Percentiles rank a stretch among this genome's conserved stretches.
Conservation (phyloP, 2,113 vertebrate genomes). For the Phalacrocorax pelagicus region DNA sequence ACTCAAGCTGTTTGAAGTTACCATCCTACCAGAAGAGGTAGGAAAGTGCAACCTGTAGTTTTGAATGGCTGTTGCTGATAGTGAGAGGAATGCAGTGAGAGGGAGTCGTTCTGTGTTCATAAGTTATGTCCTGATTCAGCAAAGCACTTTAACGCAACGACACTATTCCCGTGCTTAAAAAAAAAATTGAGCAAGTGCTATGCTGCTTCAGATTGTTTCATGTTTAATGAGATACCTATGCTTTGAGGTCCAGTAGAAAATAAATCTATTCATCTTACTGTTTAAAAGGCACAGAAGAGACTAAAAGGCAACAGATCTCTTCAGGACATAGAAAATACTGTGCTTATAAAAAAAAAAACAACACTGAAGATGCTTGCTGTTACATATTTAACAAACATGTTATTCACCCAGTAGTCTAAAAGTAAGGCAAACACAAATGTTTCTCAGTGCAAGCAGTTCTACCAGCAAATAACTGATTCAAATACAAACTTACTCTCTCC, state of each 20-base stretch:
- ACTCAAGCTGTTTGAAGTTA: slow-evolving; percentile 63
- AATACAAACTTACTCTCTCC: background rate
- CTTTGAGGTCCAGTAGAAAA: background rate
- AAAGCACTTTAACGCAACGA: background rate
- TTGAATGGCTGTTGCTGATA: background rate
- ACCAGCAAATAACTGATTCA: background rate
- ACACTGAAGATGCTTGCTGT: background rate
- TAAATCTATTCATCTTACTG: background rate
- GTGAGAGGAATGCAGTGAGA: background rate
- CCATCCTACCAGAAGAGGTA: slow-evolving; percentile 3
- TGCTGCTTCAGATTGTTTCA: background rate
- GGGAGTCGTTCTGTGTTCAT: background rate
- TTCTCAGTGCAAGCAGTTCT: background rate
- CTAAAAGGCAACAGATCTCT: background rate
- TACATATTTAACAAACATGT: background rate
- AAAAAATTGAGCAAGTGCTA: background rate
- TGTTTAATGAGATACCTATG: background rate
- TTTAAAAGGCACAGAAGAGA: background rate
- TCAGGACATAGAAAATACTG: background rate
- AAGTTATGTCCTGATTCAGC: slow-evolving; percentile 2
- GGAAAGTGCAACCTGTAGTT: background rate
- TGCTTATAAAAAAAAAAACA: background rate
- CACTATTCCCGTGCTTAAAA: background rate
- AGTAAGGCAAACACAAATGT: background rate
- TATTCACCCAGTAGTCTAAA: background rate